Conservation (phyloP, 23 tunicate species). For the Styela clava region DNA sequence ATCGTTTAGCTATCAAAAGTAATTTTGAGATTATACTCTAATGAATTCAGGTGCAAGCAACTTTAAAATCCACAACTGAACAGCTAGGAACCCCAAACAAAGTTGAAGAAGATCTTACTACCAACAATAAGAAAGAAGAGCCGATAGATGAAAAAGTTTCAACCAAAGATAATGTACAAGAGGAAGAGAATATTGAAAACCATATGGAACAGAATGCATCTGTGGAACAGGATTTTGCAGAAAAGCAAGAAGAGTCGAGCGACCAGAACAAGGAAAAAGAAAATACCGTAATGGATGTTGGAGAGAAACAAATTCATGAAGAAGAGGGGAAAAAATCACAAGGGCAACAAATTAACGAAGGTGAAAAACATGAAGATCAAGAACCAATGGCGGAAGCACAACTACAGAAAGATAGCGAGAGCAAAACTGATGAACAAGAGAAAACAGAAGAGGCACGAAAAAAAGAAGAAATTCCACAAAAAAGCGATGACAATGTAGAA, state of each 20-base stretch:
- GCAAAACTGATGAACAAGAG: neutral
- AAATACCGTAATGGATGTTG: neutral
- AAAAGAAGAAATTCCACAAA: slow-evolving; percentile 1
- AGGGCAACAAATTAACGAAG: no score
- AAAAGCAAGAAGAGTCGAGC: neutral
- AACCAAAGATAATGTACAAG: neutral
- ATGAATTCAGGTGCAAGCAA: slow-evolving; percentile 1
- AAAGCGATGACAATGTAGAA: neutral
- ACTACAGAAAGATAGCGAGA: neutral
- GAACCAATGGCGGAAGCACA: no score
- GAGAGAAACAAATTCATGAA: neutral
- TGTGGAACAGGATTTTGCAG: neutral
- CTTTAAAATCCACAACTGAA: neutral
- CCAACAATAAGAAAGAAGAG: neutral
- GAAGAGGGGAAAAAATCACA: no score
- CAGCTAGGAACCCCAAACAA: neutral
- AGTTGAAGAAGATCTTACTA: neutral
- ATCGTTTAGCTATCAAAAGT: no score
- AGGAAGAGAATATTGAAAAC: neutral
- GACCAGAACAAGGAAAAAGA: slow-evolving; percentile 2
- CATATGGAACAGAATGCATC: neutral
- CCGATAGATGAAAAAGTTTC: neutral
- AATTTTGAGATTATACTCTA: no score
- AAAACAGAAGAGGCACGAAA: neutral
- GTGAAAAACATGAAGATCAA: no score